Percentiles rank a stretch among this genome's conserved stretches.
phyloP scores from a whole-genome alignment of 2,797 vertebrate genomes.

The Sebastiscus tertius region DNA sequence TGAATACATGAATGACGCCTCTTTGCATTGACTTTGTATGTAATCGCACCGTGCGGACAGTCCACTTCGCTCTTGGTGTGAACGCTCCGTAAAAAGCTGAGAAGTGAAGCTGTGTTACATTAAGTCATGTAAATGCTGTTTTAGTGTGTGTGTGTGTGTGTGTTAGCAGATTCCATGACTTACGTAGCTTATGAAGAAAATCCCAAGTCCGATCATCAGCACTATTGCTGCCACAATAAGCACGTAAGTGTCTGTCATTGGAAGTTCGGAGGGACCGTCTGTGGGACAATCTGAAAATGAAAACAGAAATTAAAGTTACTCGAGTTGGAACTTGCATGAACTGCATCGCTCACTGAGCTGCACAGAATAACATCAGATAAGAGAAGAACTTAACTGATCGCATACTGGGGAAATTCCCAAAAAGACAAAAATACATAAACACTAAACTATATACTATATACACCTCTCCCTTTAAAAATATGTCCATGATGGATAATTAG shows the following conservation, averaged over 20 bases:
- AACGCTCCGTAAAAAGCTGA: too few species aligned
- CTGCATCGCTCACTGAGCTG: background rate
- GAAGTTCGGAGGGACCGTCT: rapidly evolving
- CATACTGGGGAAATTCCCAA: background rate
- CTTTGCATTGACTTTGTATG: too few species aligned
- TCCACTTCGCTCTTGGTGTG: too few species aligned
- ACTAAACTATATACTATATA: too few species aligned
- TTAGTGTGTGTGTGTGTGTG: background rate
- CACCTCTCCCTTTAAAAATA: too few species aligned
- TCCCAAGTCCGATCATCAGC: slow-evolving; percentile 53
- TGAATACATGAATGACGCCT: too few species aligned
- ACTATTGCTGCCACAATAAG: slow-evolving; percentile 41
- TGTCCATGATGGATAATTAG: too few species aligned
- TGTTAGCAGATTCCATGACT: slow-evolving; percentile 45
- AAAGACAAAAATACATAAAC: background rate
- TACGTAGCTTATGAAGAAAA: slow-evolving; percentile 73
- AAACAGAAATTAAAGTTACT: slow-evolving; percentile 8
- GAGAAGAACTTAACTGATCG: background rate
- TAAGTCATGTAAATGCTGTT: background rate
- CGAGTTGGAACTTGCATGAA: background rate
- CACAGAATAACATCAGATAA: background rate
- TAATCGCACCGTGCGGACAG: too few species aligned
- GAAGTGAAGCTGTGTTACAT: background rate
- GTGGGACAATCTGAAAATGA: slow-evolving; percentile 54
- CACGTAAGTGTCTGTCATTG: background rate